Percentiles rank a stretch among this genome's conserved stretches.
phyloP scores from a whole-genome alignment of 2,113 vertebrate genomes.

The Apteryx mantelli region DNA sequence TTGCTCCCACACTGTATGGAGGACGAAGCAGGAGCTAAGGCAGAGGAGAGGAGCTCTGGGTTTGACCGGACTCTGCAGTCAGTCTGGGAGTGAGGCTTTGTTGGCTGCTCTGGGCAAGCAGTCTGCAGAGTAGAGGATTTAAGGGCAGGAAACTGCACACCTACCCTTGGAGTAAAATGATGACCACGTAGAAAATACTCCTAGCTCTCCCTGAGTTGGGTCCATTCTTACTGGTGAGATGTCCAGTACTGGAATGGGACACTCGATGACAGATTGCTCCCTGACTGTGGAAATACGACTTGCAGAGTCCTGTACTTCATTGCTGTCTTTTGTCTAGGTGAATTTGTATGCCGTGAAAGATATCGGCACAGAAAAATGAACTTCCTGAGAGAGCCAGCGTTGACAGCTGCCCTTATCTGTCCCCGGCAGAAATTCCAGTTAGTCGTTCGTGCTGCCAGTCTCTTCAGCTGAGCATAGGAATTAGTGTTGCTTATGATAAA shows the following conservation, averaged over 20 bases:
- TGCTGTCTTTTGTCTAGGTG: not conserved
- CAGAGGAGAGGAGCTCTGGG: not conserved
- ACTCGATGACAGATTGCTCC: fast-evolving
- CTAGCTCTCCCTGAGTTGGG: not conserved
- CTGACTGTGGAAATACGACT: not conserved
- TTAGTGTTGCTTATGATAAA: fast-evolving
- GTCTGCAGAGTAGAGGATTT: not conserved
- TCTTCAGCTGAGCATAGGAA: not conserved
- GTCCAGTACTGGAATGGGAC: not conserved
- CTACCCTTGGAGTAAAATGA: fast-evolving
- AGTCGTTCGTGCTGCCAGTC: not conserved
- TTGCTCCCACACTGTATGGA: not conserved
- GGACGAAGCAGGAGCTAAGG: not conserved
- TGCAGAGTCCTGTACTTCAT: not conserved
- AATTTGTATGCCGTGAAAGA: not conserved
- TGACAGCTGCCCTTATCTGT: not conserved
- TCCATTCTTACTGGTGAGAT: not conserved
- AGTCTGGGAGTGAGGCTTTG: not conserved
- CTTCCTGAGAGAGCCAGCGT: not conserved
- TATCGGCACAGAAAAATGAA: not conserved
- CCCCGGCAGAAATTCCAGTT: not conserved
- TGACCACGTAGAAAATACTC: not conserved
- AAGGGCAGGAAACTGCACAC: not conserved
- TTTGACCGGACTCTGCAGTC: not conserved
- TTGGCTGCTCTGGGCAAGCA: not conserved